Percentiles rank a stretch among this genome's conserved stretches.
phyloP scores from a whole-genome alignment of 92 coral and sea anemone species.

The Epizoanthus scotinus region DNA sequence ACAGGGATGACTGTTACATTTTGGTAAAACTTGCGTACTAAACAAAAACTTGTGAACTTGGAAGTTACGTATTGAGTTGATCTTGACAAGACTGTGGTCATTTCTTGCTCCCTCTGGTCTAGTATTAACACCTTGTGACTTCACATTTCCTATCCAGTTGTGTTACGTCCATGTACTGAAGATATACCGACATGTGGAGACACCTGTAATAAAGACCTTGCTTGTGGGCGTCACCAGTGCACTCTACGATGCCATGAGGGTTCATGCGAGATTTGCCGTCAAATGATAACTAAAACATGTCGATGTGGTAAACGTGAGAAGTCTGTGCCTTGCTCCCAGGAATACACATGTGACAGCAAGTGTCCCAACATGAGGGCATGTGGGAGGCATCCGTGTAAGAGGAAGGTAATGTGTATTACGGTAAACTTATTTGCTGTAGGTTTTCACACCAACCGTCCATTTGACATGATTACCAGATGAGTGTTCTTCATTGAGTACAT shows the following conservation, averaged over 20 bases:
- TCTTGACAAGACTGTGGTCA: no score
- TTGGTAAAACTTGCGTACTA: no score
- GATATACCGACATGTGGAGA: slow-evolving; percentile 92
- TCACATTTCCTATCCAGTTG: slow-evolving; percentile 47
- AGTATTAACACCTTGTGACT: no score
- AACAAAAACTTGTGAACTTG: no score
- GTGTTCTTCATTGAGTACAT: no score
- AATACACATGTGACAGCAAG: slow-evolving; percentile 82
- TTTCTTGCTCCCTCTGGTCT: no score
- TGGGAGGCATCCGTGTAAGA: slow-evolving; percentile 87
- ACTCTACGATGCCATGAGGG: slow-evolving; percentile 90
- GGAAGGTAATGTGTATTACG: slow-evolving; percentile 77
- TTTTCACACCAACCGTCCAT: neutral
- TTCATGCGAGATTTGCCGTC: slow-evolving; percentile 92
- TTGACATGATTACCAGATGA: no score
- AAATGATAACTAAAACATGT: slow-evolving; percentile 77
- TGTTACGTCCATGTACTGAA: slow-evolving; percentile 88
- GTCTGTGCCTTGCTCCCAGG: slow-evolving; percentile 82
- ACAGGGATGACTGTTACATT: no score
- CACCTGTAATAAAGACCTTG: slow-evolving; percentile 81
- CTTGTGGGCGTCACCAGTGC: slow-evolving; percentile 88
- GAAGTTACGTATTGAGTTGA: no score
- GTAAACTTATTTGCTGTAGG: no score
- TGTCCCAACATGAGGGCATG: slow-evolving; percentile 86
- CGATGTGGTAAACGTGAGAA: slow-evolving; percentile 93